phyloP scores from a whole-genome alignment of 2,888 invertebrate genomes.

The Eumacrocentrus americanus region DNA sequence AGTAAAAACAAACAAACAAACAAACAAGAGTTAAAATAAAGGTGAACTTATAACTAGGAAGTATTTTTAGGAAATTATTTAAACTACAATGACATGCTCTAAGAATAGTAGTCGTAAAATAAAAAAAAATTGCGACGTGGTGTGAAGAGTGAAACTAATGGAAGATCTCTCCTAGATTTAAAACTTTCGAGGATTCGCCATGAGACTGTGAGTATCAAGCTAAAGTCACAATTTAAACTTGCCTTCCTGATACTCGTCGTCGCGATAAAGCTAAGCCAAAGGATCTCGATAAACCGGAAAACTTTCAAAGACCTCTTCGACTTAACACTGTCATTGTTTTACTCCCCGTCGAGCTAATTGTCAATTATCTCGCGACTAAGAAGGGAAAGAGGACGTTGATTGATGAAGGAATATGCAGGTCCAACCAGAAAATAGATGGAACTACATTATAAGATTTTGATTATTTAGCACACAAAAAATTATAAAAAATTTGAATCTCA shows the following conservation, averaged over 20 bases:
- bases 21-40: too few species aligned
- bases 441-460: too few species aligned
- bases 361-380: not conserved
- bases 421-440: too few species aligned
- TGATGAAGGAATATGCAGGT: too few species aligned
- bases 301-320: constrained; percentile 5
- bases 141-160: constrained; percentile 6
- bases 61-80: too few species aligned
- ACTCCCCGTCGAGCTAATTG: not conserved
- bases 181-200: constrained; percentile 14
- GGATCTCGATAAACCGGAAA: not conserved
- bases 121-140: not conserved
- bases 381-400: not conserved
- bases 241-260: not conserved
- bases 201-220: not conserved
- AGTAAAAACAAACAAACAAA: too few species aligned
- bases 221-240: constrained; percentile 2
- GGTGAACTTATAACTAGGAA: too few species aligned
- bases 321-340: not conserved
- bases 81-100: not conserved
- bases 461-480: not conserved
- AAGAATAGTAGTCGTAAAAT: not conserved
- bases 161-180: constrained; percentile 1
- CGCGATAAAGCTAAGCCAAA: not conserved
- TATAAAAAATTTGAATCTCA: too few species aligned